Evolutionary conservation across 2,113 vertebrate genomes (phyloP).

Genomic region (Hippocampus zosterae): DNA sequence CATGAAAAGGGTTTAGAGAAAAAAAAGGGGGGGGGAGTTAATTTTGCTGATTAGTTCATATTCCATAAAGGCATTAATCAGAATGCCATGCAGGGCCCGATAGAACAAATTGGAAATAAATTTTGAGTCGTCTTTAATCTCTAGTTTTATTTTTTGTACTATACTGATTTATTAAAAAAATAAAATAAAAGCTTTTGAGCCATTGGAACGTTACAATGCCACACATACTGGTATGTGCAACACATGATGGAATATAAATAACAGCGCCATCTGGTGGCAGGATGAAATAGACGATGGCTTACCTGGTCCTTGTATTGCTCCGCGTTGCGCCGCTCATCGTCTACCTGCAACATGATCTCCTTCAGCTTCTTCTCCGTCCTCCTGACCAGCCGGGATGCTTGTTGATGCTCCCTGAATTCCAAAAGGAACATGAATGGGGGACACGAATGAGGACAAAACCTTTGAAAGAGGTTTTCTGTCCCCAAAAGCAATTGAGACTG

Average conservation of each 20-base stretch:
- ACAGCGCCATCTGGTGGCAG: too few species aligned
- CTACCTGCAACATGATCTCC: conserved; percentile 87
- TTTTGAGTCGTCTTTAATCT: too few species aligned
- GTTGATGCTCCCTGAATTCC: conserved; percentile 81
- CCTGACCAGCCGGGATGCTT: conserved; percentile 80
- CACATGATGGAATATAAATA: neutral
- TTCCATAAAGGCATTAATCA: too few species aligned
- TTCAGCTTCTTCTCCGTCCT: conserved; percentile 93
- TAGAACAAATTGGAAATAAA: too few species aligned
- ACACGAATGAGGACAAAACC: neutral
- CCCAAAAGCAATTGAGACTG: conserved; percentile 15
- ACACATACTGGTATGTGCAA: neutral
- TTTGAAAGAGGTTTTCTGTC: neutral
- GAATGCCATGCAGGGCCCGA: too few species aligned
- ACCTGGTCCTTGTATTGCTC: conserved; percentile 94
- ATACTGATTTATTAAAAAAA: too few species aligned
- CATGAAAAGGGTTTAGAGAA: too few species aligned
- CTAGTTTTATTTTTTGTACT: too few species aligned
- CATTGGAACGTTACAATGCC: neutral
- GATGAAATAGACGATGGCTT: neutral
- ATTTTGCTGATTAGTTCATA: too few species aligned
- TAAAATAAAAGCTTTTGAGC: too few species aligned
- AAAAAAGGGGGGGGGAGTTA: too few species aligned
- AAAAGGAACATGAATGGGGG: neutral
- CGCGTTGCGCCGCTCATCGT: conserved; percentile 86